These are phyloP conservation scores for Rhinoptilus africanus DNA, from an alignment of 2,113 vertebrate species.

Conservation along the genomic window DNA sequence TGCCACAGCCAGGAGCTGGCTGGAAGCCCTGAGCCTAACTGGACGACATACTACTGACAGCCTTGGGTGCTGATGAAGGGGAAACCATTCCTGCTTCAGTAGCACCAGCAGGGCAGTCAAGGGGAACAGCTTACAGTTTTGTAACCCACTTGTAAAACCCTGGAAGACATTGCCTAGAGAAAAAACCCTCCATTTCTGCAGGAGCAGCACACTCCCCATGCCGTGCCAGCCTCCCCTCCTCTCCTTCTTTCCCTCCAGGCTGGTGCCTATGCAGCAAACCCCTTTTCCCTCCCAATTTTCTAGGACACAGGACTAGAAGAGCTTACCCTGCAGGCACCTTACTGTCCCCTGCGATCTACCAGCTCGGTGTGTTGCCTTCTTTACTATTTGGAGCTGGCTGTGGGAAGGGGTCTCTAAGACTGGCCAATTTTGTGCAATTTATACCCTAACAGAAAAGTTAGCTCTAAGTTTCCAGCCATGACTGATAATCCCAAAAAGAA, in stretches of 20 bases:
- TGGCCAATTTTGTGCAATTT: neutral
- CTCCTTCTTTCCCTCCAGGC: neutral
- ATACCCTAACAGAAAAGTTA: neutral
- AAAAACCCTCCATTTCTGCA: neutral
- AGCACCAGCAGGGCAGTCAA: neutral
- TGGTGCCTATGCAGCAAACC: neutral
- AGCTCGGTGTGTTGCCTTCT: fast-evolving
- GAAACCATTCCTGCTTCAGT: neutral
- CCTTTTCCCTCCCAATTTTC: neutral
- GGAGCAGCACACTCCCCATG: fast-evolving
- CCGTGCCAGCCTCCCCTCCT: fast-evolving
- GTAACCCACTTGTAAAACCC: neutral
- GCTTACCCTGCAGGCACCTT: neutral
- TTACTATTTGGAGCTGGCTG: neutral
- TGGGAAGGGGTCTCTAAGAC: neutral
- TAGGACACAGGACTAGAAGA: neutral
- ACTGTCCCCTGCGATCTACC: neutral
- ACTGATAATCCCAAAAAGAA: neutral
- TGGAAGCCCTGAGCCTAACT: neutral
- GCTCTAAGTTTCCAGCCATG: neutral
- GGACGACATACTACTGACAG: neutral
- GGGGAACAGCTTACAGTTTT: neutral
- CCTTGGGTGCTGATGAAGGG: neutral
- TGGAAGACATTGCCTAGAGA: neutral
- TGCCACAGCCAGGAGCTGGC: neutral